phyloP scores from a whole-genome alignment of 2,797 vertebrate species.

The Menidia menidia region DNA sequence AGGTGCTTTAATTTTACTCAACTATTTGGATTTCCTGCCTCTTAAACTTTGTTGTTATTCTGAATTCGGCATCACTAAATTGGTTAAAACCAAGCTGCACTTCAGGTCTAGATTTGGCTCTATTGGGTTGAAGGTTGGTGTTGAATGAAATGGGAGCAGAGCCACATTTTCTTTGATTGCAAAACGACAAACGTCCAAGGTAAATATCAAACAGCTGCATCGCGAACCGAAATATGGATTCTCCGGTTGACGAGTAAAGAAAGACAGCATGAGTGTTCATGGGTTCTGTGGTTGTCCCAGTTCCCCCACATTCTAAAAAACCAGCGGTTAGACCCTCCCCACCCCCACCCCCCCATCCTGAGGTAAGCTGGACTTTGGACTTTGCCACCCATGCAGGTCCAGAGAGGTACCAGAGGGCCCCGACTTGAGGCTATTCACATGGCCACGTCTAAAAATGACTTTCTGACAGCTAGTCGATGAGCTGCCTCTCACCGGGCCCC shows the following conservation, averaged over 20 bases:
- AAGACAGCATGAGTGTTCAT: neutral
- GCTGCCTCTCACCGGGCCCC: slow-evolving; percentile 59
- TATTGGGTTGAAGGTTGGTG: slow-evolving; percentile 20
- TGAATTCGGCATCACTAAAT: slow-evolving; percentile 38
- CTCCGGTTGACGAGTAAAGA: slow-evolving; percentile 11
- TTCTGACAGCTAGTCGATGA: slow-evolving; percentile 83
- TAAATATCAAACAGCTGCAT: slow-evolving; percentile 8
- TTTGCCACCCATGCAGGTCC: slow-evolving; percentile 61
- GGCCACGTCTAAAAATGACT: slow-evolving; percentile 77
- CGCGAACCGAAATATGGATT: slow-evolving; percentile 25
- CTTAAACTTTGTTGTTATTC: slow-evolving; percentile 26
- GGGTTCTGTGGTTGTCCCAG: neutral
- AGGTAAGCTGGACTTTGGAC: slow-evolving; percentile 29
- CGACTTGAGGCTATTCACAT: slow-evolving; percentile 64
- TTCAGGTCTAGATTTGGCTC: slow-evolving; percentile 32
- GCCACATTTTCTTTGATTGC: slow-evolving; percentile 28
- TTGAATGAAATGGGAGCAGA: slow-evolving; percentile 30
- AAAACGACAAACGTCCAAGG: slow-evolving; percentile 19
- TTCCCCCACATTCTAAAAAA: neutral
- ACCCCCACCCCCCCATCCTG: slow-evolving; percentile 53
- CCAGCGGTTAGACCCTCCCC: slow-evolving; percentile 15
- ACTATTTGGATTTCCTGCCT: neutral
- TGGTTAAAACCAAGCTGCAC: slow-evolving; percentile 17
- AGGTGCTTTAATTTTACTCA: slow-evolving; percentile 15
- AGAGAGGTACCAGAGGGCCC: slow-evolving; percentile 59